phyloP scores from a whole-genome alignment of 2,113 vertebrate species.

The Tyrannus savana region DNA sequence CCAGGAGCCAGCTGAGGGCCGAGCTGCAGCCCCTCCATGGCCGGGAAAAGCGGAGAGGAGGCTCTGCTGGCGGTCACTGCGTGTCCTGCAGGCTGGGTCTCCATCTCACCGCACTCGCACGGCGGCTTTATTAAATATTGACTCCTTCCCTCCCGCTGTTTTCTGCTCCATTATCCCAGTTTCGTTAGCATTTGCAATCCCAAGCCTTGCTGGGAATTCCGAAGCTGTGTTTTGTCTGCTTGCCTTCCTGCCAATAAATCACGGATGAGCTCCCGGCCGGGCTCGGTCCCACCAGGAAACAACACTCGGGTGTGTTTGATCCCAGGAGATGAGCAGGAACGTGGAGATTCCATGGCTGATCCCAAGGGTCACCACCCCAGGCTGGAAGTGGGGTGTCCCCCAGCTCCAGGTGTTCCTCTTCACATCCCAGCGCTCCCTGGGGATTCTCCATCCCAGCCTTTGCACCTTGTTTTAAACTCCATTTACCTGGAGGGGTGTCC shows the following conservation, averaged over 20 bases:
- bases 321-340: accelerated
- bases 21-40: background rate
- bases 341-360: background rate
- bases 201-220: background rate
- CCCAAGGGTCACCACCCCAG: accelerated
- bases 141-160: slow-evolving; percentile 1
- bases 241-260: background rate
- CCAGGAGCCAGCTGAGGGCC: background rate
- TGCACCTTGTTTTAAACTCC: background rate
- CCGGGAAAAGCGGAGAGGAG: background rate
- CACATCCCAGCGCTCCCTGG: background rate
- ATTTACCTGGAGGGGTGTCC: background rate
- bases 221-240: background rate
- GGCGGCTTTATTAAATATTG: background rate
- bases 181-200: background rate
- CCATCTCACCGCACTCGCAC: accelerated
- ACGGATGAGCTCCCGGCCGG: background rate
- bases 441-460: background rate
- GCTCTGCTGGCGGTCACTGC: background rate
- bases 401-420: background rate
- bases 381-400: background rate
- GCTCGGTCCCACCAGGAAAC: background rate
- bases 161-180: slow-evolving; percentile 54
- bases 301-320: accelerated
- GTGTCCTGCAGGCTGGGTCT: background rate